Evolutionary conservation across 2,113 vertebrate species (phyloP).

Genomic region (Elachura formosa): DNA sequence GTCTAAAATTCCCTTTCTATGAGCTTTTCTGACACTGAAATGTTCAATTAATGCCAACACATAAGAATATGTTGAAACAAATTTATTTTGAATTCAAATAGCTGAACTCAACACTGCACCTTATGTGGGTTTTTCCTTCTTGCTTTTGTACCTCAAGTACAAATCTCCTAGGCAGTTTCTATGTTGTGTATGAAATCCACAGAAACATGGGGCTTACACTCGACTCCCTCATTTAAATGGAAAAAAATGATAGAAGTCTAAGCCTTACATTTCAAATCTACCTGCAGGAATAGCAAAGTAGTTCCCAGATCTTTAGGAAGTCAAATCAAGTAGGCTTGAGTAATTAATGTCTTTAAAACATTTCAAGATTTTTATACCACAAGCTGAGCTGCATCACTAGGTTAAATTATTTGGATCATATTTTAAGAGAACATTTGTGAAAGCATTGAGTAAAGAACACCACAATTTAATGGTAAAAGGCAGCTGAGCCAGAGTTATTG

Average conservation of each 20-base stretch:
- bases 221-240: neutral
- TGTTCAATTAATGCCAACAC: rapidly evolving
- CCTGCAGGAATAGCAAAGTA: neutral
- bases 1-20: neutral
- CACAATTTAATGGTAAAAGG: neutral
- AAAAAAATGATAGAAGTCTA: neutral
- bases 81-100: neutral
- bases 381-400: rapidly evolving
- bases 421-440: neutral
- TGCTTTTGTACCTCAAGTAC: neutral
- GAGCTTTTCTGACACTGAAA: neutral
- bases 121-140: neutral
- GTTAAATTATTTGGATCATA: neutral
- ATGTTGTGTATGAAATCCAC: neutral
- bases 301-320: neutral
- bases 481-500: neutral
- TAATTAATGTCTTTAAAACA: neutral
- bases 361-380: rapidly evolving
- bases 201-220: neutral
- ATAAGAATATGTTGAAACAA: neutral
- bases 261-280: neutral
- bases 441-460: neutral
- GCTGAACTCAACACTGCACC: neutral
- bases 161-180: neutral
- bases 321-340: neutral